phyloP scores from a whole-genome alignment of 1,140 invertebrate species.

The Ridgeia piscesae region DNA sequence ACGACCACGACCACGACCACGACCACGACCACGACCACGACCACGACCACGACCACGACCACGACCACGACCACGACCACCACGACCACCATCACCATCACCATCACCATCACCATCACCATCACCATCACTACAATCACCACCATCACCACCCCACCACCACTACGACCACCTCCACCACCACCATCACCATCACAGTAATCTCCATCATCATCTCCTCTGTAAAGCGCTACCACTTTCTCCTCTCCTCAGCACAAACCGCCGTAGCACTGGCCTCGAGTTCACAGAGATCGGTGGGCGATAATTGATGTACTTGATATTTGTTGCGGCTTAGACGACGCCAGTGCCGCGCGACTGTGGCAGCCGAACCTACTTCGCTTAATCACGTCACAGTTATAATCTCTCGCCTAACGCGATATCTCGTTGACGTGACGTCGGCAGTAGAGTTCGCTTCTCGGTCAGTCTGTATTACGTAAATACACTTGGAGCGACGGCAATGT shows the following conservation, averaged over 20 bases:
- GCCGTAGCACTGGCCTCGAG: neutral
- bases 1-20: too few relatives aligned
- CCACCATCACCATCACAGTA: too few relatives aligned
- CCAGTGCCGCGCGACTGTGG: neutral
- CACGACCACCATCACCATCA: too few relatives aligned
- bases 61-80: too few relatives aligned
- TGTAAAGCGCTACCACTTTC: neutral
- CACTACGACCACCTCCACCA: too few relatives aligned
- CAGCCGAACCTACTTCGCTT: neutral
- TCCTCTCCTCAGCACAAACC: neutral
- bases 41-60: too few relatives aligned
- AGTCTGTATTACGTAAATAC: neutral
- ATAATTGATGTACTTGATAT: neutral
- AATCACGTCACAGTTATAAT: neutral
- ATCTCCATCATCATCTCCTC: too few relatives aligned
- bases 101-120: too few relatives aligned
- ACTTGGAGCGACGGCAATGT: neutral
- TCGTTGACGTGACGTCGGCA: neutral
- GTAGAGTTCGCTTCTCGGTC: neutral
- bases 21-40: too few relatives aligned
- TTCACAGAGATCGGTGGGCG: too few relatives aligned
- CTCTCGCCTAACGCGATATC: neutral
- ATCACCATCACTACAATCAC: too few relatives aligned
- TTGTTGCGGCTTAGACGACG: neutral
- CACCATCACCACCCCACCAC: too few relatives aligned